A percentile compares a stretch with the other conserved stretches of the same genome.
Evolutionary conservation across 2,888 invertebrate genomes (phyloP).

Genomic region (Lepidonotus clava): DNA sequence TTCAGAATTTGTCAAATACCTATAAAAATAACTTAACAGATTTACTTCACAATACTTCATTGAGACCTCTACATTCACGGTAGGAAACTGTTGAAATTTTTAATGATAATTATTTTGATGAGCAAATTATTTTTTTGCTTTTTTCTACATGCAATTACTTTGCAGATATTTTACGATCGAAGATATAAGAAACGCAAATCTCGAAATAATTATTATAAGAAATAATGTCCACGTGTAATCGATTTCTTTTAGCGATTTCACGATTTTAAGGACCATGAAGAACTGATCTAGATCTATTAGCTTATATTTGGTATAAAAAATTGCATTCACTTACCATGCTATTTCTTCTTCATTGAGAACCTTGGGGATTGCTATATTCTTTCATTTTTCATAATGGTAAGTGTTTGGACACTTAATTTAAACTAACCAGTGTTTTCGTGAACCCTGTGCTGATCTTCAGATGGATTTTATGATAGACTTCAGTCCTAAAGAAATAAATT

Average conservation of each 20-base stretch:
- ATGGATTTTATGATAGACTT: neutral
- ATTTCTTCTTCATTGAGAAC: conserved; percentile 24
- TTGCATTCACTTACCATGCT: conserved; percentile 16
- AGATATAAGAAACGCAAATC: too few species aligned
- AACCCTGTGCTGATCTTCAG: neutral
- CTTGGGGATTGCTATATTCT: neutral
- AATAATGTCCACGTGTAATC: neutral
- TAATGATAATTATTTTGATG: too few species aligned
- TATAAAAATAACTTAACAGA: too few species aligned
- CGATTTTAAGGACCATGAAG: neutral
- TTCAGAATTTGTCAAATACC: neutral
- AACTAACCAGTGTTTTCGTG: neutral
- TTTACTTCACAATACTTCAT: too few species aligned
- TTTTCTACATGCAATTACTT: neutral
- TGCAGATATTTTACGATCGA: neutral
- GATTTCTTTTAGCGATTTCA: neutral
- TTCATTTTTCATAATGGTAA: too few species aligned
- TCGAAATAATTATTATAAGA: neutral
- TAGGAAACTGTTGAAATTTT: too few species aligned
- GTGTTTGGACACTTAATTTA: neutral
- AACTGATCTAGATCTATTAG: neutral
- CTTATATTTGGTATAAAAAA: neutral
- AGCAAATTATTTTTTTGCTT: too few species aligned
- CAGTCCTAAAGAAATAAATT: neutral
- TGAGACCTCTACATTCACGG: too few species aligned